Conservation (phyloP, 2,888 invertebrate genomes). For the Candidula unifasciata region DNA sequence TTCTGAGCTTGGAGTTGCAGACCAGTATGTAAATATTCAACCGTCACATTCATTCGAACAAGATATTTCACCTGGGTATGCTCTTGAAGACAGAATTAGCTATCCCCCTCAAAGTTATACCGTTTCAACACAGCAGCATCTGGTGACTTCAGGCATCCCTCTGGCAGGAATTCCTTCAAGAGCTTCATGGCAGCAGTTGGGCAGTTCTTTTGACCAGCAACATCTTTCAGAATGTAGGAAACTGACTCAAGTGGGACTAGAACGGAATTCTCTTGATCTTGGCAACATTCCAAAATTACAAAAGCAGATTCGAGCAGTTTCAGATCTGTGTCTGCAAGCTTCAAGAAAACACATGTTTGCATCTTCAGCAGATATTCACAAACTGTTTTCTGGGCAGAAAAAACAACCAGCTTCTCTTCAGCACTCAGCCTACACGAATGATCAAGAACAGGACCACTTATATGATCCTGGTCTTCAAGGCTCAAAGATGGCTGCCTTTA, state of each 20-base stretch:
- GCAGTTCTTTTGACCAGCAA: neutral
- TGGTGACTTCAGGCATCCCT: neutral
- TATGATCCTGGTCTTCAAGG: conserved; percentile 64
- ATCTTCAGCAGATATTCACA: conserved; percentile 70
- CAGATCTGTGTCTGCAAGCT: conserved; percentile 57
- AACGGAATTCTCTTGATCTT: conserved; percentile 47
- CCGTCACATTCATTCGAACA: neutral
- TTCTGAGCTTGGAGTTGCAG: neutral
- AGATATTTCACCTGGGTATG: neutral
- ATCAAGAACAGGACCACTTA: conserved; percentile 46
- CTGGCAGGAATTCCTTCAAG: neutral
- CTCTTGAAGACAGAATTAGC: neutral
- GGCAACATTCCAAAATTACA: conserved; percentile 52
- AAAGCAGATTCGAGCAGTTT: conserved; percentile 56
- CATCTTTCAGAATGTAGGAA: neutral
- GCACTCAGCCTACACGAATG: neutral
- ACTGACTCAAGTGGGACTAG: neutral
- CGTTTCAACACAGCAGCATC: neutral
- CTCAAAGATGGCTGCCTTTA: conserved; percentile 53
- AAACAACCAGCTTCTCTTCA: conserved; percentile 46
- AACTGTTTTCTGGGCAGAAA: conserved; percentile 67
- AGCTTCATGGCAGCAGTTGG: conserved; percentile 42
- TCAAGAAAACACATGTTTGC: conserved; percentile 68
- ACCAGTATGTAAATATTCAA: neutral
- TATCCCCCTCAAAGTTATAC: neutral